Evolutionary conservation across 2,888 invertebrate genomes (phyloP), one percentile per base, ranked within the genome.

Genomic region (Cantharis rustica): DNA sequence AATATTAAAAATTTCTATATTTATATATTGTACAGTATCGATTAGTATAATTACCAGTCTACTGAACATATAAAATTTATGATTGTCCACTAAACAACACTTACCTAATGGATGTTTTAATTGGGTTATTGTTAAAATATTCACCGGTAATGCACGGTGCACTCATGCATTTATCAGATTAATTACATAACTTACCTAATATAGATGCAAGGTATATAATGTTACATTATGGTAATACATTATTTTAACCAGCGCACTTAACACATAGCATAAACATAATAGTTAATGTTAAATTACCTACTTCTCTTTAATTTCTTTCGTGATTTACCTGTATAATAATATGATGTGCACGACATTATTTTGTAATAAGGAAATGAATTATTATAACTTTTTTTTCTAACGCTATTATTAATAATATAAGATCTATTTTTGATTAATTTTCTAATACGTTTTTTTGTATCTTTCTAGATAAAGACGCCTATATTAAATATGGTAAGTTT

Each of bases 391-490:
- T 7, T n/a, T 47, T 7, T 47, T n/a, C 47, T 4, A n/a, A 63
- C 17, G 13, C 13, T 66, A 64, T 16, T 64, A 64, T 20, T 64
- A 64, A 64, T 64, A 20, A 10, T 27, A 20, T 20, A 15, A 66
- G 9, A 23, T 66, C 10, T 11, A 13, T 66, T 7, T 16, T 5
- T 66, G 64, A 17, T 66, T 63, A 17, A 16, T 20, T 66, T 66
- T 66, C 64, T 66, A 66, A 66, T 66, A 66, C n/a, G 9, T 66
- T 20, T 66, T n/a, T 66, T 66, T 66, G 64, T 66, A 20, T 66
- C n/a, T 66, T 66, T 66, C 13, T 66, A 66, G 64, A 66, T 66
- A 66, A 66, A 20, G 64, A 66, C 64, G 64, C 64, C 64, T 66
- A 66, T 23, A 66, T 66, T 23, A 66, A 66, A 66, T 66, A 66